A percentile compares a stretch with the other conserved stretches of the same genome.
These are phyloP conservation scores for Grus americana DNA, from an alignment of 2,113 vertebrate genomes.

Conservation along the genomic window DNA sequence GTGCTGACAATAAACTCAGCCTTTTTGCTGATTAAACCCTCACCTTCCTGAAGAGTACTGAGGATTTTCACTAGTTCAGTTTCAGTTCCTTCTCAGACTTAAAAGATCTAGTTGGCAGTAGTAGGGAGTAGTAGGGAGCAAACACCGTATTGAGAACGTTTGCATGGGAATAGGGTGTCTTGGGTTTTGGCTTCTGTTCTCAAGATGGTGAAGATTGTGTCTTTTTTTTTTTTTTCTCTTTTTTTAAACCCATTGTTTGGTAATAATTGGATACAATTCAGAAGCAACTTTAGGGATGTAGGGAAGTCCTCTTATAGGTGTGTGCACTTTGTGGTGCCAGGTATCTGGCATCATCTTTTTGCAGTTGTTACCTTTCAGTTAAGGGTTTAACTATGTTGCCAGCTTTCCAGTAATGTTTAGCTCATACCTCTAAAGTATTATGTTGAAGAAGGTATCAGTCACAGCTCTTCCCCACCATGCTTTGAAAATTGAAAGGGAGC, in stretches of 20 bases:
- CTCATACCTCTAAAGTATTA: background rate
- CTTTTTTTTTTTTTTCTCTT: background rate
- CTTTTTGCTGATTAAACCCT: background rate
- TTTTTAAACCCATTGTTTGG: background rate
- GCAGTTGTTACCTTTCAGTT: background rate
- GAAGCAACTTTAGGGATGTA: background rate
- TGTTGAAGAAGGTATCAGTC: background rate
- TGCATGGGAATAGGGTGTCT: background rate
- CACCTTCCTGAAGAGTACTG: background rate
- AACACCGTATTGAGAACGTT: rapidly evolving
- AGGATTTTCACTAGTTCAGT: background rate
- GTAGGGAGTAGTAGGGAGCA: background rate
- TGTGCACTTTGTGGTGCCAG: background rate
- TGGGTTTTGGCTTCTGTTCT: background rate
- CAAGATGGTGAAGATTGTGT: background rate
- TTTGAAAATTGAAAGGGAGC: background rate
- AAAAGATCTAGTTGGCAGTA: background rate
- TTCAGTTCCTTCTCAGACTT: background rate
- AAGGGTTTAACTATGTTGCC: background rate
- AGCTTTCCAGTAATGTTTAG: background rate
- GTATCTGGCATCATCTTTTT: background rate
- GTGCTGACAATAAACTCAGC: background rate
- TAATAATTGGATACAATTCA: background rate
- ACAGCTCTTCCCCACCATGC: background rate
- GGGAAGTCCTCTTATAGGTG: background rate